Percentiles rank a stretch among this genome's conserved stretches.
These are phyloP conservation scores for Rhabdomys pumilio DNA, from an alignment of 2,797 vertebrate genomes.

Conservation along the genomic window DNA sequence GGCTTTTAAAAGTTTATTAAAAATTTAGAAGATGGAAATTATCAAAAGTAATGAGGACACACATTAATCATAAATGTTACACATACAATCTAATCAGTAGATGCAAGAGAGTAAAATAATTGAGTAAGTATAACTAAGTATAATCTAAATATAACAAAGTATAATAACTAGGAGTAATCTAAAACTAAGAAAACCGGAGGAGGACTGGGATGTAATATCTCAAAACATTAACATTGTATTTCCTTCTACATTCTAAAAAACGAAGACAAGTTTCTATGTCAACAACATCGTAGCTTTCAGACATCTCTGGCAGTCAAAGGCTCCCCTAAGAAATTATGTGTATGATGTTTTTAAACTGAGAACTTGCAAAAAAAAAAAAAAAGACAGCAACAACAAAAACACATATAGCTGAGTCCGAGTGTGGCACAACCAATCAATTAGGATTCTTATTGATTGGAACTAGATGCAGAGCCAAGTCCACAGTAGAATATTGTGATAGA, in stretches of 20 bases:
- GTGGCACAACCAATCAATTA: neutral
- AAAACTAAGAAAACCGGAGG: neutral
- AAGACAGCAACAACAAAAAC: neutral
- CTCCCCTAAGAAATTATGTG: neutral
- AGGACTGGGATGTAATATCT: neutral
- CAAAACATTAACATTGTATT: neutral
- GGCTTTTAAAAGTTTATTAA: neutral
- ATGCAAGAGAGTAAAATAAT: neutral
- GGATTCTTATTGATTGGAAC: neutral
- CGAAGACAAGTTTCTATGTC: neutral
- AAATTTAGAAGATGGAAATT: neutral
- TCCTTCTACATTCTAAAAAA: neutral
- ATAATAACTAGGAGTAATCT: too few species aligned
- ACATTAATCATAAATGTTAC: neutral
- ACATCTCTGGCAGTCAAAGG: too few species aligned
- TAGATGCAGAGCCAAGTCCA: neutral
- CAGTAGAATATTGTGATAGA: neutral
- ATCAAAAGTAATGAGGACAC: neutral
- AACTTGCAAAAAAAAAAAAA: neutral
- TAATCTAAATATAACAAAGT: too few species aligned
- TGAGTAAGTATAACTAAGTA: too few species aligned
- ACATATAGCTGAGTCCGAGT: neutral
- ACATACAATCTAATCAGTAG: neutral
- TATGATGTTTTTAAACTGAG: neutral
- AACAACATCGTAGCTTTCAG: neutral